Evolutionary conservation across 2,888 invertebrate genomes (phyloP).

Genomic region (Syrista parreyssii): DNA sequence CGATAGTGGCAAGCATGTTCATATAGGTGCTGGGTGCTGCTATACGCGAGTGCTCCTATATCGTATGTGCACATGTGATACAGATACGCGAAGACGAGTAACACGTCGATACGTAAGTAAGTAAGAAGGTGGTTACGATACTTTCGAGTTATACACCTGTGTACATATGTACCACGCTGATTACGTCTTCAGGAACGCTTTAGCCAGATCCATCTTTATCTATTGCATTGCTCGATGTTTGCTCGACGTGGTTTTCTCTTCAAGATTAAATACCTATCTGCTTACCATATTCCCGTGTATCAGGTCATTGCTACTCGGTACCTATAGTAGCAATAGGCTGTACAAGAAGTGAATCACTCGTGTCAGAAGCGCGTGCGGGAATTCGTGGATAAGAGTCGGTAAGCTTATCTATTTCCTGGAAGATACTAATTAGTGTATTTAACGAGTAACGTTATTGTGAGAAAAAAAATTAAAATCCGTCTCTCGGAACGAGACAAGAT

Average conservation of each 20-base stretch:
- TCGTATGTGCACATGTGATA: slow-evolving; percentile 21
- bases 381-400: background rate
- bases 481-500: background rate
- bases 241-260: background rate
- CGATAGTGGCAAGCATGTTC: slow-evolving; percentile 28
- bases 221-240: background rate
- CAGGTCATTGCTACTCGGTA: background rate
- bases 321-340: background rate
- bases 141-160: slow-evolving; percentile 19
- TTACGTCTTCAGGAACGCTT: slow-evolving; percentile 6
- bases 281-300: background rate
- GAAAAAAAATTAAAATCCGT: background rate
- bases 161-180: slow-evolving; percentile 7
- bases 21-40: background rate
- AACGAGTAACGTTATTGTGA: background rate
- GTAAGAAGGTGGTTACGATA: slow-evolving; percentile 3
- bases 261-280: slow-evolving; percentile 5
- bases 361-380: background rate
- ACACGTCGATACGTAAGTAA: slow-evolving; percentile 13
- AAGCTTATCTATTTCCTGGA: background rate
- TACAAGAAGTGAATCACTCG: background rate
- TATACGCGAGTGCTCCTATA: background rate
- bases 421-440: background rate
- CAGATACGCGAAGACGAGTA: background rate
- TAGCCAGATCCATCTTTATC: background rate